Base-by-base conservation (phyloP, 2,113 vertebrate species). In the Pygoscelis adeliae region DNA sequence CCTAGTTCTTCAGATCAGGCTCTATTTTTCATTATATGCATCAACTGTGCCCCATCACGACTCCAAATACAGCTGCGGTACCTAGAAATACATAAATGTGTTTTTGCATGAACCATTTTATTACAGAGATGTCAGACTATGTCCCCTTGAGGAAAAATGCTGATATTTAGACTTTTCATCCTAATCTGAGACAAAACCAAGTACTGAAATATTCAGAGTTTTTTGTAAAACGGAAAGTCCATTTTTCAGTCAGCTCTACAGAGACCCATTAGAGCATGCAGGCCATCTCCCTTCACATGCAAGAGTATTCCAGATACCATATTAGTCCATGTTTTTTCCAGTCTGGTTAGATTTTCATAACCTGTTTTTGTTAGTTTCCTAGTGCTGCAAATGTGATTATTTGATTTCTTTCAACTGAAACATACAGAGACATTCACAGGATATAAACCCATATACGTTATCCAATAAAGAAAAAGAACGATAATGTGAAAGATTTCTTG, bases 331-430 rank as follows among this genome's bases (percentile, higher is more conserved):
- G 16, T 8, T 66, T 93, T 91, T 81, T 56, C 62, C 63, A 73
- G 44, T n/a, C 20, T 71, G 26, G 17, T 82, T 79, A 69, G 40
- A 88, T 50, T 83, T 93, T 86, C 76, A 83, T 40, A 80, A 40
- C 18, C 34, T 90, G 44, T 36, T 92, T 87, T 83, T 88, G 26
- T 76, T 88, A 46, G 62, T n/a, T 95, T 93, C 34, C 67, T 25
- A 2, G 19, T 70, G 53, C 71, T 88, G 66, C 44, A 92, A 80
- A 92, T 65, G 58, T 69, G 70, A 50, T 83, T 87, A 66, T 93
- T 91, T 95, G 27, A 42, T 85, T 90, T 92, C 38, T 93, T 93
- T 95, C 62, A 83, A 56, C 46, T 70, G 49, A 61, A 83, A 93
- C 21, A 53, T 14, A 42, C 4, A 47, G 42, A 70, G n/a, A 50